phyloP scores from a whole-genome alignment of 2,113 vertebrate species.

The Prinia subflava region DNA sequence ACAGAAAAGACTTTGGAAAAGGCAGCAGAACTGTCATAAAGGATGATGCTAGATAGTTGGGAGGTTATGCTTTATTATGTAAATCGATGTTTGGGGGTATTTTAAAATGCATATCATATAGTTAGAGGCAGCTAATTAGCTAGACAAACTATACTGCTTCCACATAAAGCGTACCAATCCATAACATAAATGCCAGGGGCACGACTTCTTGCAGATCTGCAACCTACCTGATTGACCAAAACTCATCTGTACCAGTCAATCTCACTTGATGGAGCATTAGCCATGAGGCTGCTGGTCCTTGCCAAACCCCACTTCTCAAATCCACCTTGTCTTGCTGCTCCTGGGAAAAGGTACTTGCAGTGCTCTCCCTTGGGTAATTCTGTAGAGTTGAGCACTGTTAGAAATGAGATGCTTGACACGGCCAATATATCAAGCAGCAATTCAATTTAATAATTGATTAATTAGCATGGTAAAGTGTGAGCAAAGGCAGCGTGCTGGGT shows the following conservation, averaged over 20 bases:
- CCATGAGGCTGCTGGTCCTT: not conserved
- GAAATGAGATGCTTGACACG: no score
- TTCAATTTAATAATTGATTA: no score
- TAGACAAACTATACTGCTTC: not conserved
- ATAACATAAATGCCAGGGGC: not conserved
- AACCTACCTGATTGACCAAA: not conserved
- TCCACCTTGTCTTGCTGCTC: not conserved
- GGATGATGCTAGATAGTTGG: not conserved
- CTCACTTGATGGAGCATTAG: not conserved
- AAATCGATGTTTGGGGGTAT: not conserved
- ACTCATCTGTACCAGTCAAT: not conserved
- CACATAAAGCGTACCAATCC: not conserved
- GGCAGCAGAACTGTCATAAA: not conserved
- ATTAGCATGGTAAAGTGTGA: no score
- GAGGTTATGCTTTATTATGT: not conserved
- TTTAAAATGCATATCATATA: not conserved
- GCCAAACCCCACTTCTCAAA: not conserved
- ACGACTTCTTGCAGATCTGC: not conserved
- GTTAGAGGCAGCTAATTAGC: not conserved
- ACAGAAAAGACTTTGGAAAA: constrained; percentile 36
- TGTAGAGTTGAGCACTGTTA: rapidly evolving
- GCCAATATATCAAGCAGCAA: no score
- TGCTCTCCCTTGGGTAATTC: not conserved
- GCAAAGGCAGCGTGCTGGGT: no score
- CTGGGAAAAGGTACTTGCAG: not conserved